Evolutionary conservation across 1,140 invertebrate genomes (phyloP), one percentile per base, ranked within the genome.

Genomic region (Samia ricini): DNA sequence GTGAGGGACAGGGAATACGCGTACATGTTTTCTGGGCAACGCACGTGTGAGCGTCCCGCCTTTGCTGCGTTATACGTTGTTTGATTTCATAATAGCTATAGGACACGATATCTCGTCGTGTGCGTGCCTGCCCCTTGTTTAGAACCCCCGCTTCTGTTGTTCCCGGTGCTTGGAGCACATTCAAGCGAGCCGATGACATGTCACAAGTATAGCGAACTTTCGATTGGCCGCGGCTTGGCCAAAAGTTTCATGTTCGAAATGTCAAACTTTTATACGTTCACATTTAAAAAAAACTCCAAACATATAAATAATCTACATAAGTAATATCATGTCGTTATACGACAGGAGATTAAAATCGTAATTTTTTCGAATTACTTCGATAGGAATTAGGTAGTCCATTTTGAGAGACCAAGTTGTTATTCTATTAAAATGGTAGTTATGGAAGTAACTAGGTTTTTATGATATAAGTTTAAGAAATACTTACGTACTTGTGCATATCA

Each of bases 111-210:
- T 5, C 20, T 29, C 7, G 26, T 20, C 8, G 71, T 69, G 68
- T 74, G 72, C 61, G 74, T 69, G 71, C 56, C 54, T 24, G 49
- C 48, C 63, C 62, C 61, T 63, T 65, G 55, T 21, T 51, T 48
- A 22, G 49, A 64, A 55, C 61, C 52, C 56, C 54, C 61, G 24
- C 42, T 23, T 23, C 19, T 19, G 26, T 29, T 20, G 56, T 57
- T 36, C 26, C 23, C 19, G 18, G 42, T 48, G 52, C 42, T 24
- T 12, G 22, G 18, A 26, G 18, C 24, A 12, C n/a, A n/a, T 26
- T 20, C 10, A 26, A 19, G 18, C 26, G 29, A 18, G 2, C 56
- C 15, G 18, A 20, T 18, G 19, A n/a, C 54, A 24, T n/a, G 12
- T 24, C 23, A n/a, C 54, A 23, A 22, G n/a, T 23, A 12, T 18